Conservation (phyloP, 2,888 invertebrate species). For the Eristalinus sepulchralis region DNA sequence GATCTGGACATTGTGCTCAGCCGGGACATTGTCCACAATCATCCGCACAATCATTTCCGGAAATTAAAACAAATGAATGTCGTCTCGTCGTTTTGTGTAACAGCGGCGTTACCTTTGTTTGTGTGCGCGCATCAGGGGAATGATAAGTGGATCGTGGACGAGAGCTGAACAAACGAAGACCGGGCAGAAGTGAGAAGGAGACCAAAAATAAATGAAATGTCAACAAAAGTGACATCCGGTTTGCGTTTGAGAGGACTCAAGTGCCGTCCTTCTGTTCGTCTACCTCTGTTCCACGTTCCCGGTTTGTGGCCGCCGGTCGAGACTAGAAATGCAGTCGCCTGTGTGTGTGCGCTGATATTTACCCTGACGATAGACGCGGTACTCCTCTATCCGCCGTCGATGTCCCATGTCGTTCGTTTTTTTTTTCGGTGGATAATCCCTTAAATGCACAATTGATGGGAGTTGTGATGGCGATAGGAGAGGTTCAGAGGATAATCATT, state of each 20-base stretch:
- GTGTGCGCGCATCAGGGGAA: neutral
- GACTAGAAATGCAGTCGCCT: constrained; percentile 10
- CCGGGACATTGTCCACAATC: constrained; percentile 40
- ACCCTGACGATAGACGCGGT: neutral
- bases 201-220: constrained; percentile 68
- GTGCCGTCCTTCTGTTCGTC: neutral
- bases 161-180: constrained; percentile 60
- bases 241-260: constrained; percentile 55
- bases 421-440: constrained; percentile 24
- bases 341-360: constrained; percentile 10
- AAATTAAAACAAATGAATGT: constrained; percentile 66
- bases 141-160: constrained; percentile 46
- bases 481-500: constrained; percentile 67
- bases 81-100: neutral
- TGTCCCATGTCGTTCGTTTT: neutral
- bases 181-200: constrained; percentile 29
- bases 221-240: constrained; percentile 71
- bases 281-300: no score
- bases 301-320: neutral
- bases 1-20: neutral
- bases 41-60: constrained; percentile 49
- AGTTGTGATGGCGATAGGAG: constrained; percentile 47
- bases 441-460: constrained; percentile 54
- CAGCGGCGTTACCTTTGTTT: constrained; percentile 1
- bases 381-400: neutral